A percentile compares a stretch with the other conserved stretches of the same genome.
These are phyloP conservation scores for Patella pellucida DNA, from an alignment of 2,888 invertebrate genomes.

Conservation along the genomic window DNA sequence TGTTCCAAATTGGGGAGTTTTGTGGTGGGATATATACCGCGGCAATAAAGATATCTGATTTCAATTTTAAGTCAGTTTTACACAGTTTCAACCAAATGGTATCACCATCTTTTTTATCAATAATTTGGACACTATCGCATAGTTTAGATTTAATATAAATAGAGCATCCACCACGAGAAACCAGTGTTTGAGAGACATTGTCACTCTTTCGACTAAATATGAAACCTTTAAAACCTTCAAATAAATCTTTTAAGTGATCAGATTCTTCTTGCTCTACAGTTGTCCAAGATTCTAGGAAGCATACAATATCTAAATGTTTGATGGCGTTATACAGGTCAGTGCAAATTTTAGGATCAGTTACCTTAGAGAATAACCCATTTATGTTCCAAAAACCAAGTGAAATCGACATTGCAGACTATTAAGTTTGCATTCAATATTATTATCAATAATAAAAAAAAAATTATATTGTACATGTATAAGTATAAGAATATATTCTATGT, in stretches of 20 bases:
- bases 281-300: neutral
- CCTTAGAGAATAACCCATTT: neutral
- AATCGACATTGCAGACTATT: neutral
- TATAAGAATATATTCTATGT: no score
- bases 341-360: neutral
- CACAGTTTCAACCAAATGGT: constrained; percentile 19
- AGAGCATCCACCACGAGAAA: neutral
- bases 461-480: no score
- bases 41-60: constrained; percentile 25
- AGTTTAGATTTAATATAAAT: neutral
- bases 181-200: neutral
- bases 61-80: constrained; percentile 18
- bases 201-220: neutral
- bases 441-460: no score
- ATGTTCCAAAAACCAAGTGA: neutral
- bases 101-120: neutral
- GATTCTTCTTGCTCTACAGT: neutral
- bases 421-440: no score
- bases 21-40: constrained; percentile 17
- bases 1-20: constrained; percentile 15
- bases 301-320: neutral
- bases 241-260: neutral
- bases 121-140: neutral
- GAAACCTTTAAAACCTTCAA: neutral
- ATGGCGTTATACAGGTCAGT: neutral